Evolutionary conservation across 1,140 invertebrate species (phyloP).

Genomic region (Drosophila dunni): DNA sequence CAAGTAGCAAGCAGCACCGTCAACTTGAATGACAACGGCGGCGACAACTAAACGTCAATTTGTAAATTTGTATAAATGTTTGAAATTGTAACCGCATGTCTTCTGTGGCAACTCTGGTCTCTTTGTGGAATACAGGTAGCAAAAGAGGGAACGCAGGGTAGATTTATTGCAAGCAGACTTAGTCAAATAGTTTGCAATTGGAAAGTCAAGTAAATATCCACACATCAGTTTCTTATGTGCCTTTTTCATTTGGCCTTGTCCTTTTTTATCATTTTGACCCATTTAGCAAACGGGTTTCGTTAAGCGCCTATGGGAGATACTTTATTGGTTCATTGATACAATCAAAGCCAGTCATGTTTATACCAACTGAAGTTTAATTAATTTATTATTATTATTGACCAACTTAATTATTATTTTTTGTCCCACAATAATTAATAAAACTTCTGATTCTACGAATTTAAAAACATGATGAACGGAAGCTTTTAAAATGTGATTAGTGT

Average conservation of each 20-base stretch:
- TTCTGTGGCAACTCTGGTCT: slow-evolving; percentile 34
- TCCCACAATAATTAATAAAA: too few relatives aligned
- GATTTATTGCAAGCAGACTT: slow-evolving; percentile 4
- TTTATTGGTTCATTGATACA: neutral
- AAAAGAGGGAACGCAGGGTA: neutral
- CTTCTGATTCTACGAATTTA: neutral
- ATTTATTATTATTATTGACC: neutral
- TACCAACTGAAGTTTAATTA: neutral
- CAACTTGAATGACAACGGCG: slow-evolving; percentile 47
- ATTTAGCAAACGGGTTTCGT: slow-evolving; percentile 56
- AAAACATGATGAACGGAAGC: slow-evolving; percentile 4
- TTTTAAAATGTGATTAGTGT: slow-evolving; percentile 61
- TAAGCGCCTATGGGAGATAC: slow-evolving; percentile 54
- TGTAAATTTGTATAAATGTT: slow-evolving; percentile 77
- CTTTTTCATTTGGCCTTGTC: slow-evolving; percentile 21
- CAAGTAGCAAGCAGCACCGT: neutral
- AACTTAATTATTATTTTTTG: too few relatives aligned
- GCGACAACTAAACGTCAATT: slow-evolving; percentile 68
- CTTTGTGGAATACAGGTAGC: slow-evolving; percentile 2
- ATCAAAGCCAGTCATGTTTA: too few relatives aligned
- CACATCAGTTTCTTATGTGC: slow-evolving; percentile 27
- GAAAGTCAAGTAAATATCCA: slow-evolving; percentile 70
- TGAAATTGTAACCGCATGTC: slow-evolving; percentile 56
- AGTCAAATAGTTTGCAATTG: slow-evolving; percentile 17
- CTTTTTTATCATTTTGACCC: neutral